phyloP scores from a whole-genome alignment of 1,140 invertebrate genomes.

The Holcopasites calliopsidis region DNA sequence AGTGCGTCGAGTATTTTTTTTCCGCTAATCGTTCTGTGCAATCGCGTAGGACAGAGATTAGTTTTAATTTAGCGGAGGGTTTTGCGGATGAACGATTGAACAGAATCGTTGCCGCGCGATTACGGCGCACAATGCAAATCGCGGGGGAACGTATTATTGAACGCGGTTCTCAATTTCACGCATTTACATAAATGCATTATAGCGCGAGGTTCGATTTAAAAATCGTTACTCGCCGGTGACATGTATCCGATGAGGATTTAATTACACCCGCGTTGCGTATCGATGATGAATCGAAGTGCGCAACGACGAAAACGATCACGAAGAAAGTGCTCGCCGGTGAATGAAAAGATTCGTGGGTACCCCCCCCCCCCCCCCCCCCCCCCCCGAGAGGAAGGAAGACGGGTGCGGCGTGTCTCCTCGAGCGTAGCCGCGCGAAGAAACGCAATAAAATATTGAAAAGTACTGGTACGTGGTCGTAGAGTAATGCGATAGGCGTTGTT shows the following conservation, averaged over 20 bases:
- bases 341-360: background rate
- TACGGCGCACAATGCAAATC: no score
- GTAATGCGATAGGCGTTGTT: constrained; percentile 41
- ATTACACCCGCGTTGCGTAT: background rate
- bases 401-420: background rate
- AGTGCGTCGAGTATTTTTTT: no score
- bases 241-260: background rate
- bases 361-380: no score
- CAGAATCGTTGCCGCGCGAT: no score
- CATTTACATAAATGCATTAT: constrained; percentile 25
- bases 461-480: background rate
- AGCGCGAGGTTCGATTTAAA: background rate
- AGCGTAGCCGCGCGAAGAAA: constrained; percentile 12
- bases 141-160: no score
- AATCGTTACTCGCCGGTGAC: background rate
- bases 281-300: background rate
- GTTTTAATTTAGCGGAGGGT: no score
- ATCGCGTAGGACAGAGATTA: no score
- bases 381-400: no score
- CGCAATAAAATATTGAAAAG: constrained; percentile 26
- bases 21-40: no score
- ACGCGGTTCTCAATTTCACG: constrained; percentile 8
- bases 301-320: background rate
- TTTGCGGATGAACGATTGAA: no score
- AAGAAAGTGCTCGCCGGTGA: background rate